Evolutionary conservation across 1,140 invertebrate species (phyloP), one percentile per base, ranked within the genome.

Genomic region (Harlomillsia oculata): DNA sequence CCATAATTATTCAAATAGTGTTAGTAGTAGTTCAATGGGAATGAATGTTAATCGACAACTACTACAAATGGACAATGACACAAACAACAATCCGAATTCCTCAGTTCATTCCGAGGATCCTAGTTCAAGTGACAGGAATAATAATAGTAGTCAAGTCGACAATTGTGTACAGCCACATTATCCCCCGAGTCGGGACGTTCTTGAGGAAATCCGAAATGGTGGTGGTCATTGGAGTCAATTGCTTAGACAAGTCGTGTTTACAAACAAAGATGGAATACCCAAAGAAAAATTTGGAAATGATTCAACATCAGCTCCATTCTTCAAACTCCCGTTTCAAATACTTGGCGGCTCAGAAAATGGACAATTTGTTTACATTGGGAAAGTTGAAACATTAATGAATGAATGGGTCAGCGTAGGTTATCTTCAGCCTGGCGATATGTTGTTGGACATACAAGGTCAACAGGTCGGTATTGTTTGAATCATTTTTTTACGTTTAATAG

Each of bases 391-490:
- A 55, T 68, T 72, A 69, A 49, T 71, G 72, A 62, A 71, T 76
- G 48, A 71, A 68, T 53, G 76, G 76, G 60, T 62, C 41, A 56
- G 67, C 13, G 67, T 68, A 43, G 67, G 68, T 5, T 62, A 62
- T 48, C 56, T 76, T 39, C 66, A 70, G 41, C 62, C 69, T 49
- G 77, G 74, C 3, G 78, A 80, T 67, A 71, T 82, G 44, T 68
- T 82, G 43, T 61, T 82, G 45, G 80, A 82, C 65, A 73, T 82
- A 45, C 78, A 82, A 68, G 79, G 77, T 32, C 77, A 80, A 66
- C 78, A 78, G 70, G 64, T 65, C n/a, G n/a, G n/a, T n/a, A n/a
- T n/a, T n/a, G n/a, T n/a, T n/a, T n/a, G n/a, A n/a, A n/a, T n/a
- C n/a, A n/a, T n/a, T n/a, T n/a, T n/a, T n/a, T n/a, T n/a, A n/a